A percentile compares a stretch with the other conserved stretches of the same genome.
These are phyloP conservation scores for Drosophila lacicola DNA, from an alignment of 2,888 invertebrate genomes.

Conservation along the genomic window DNA sequence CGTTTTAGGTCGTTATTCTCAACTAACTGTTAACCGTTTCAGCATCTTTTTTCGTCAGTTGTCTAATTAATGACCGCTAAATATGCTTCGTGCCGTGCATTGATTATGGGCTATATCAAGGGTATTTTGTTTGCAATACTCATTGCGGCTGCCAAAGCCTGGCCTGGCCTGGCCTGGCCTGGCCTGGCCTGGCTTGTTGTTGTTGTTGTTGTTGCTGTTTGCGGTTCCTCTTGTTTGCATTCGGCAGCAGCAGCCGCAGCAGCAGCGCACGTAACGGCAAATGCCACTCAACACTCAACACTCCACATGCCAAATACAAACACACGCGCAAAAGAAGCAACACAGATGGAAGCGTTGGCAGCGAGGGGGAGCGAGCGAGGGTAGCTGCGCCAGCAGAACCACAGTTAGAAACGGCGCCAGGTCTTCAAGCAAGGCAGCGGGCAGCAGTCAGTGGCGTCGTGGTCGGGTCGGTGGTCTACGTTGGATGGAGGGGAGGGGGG, in stretches of 20 bases:
- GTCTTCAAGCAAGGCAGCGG: neutral
- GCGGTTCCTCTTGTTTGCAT: constrained; percentile 52
- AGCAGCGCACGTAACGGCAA: constrained; percentile 45
- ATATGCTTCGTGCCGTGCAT: neutral
- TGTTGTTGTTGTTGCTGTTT: constrained; percentile 19
- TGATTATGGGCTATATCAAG: constrained; percentile 16
- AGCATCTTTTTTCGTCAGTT: neutral
- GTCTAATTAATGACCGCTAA: neutral
- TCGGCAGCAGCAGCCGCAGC: constrained; percentile 19
- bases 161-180: neutral
- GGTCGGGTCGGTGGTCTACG: neutral
- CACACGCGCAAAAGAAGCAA: constrained; percentile 28
- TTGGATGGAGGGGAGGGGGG: neutral
- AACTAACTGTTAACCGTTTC: neutral
- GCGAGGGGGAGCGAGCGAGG: constrained; percentile 1
- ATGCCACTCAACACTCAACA: constrained; percentile 60
- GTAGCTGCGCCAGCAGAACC: neutral
- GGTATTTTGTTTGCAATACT: constrained; percentile 28
- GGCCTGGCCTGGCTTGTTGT: constrained; percentile 4
- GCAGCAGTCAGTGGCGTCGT: neutral
- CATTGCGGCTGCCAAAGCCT: constrained; percentile 17
- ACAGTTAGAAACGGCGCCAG: constrained; percentile 14
- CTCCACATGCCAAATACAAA: constrained; percentile 72
- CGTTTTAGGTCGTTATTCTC: too few relatives aligned
- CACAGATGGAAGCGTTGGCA: constrained; percentile 5